Evolutionary conservation across 2,888 invertebrate species (phyloP).

Genomic region (Chalcis sispes): DNA sequence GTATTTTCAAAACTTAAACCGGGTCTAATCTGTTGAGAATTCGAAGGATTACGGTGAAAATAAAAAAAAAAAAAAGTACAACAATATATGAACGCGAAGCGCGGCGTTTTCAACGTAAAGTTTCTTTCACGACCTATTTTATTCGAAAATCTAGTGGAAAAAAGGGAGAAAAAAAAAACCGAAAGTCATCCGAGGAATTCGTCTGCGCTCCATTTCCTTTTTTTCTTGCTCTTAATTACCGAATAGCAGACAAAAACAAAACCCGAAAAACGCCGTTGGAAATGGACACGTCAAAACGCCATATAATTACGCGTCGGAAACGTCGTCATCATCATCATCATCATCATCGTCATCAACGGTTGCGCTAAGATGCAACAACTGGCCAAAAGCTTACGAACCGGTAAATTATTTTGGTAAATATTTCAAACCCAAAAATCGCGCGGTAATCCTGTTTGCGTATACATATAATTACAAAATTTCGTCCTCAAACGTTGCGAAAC

Average conservation of each 20-base stretch:
- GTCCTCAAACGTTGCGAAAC: no score
- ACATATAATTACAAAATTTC: no score
- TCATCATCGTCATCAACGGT: neutral
- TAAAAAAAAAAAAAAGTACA: slow-evolving; percentile 1
- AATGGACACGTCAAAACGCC: neutral
- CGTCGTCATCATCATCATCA: slow-evolving; percentile 2
- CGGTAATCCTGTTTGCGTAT: no score
- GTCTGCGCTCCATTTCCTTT: no score
- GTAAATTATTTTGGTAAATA: no score
- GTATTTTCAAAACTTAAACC: slow-evolving; percentile 20
- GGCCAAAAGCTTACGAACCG: no score
- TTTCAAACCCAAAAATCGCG: no score
- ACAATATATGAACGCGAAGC: no score
- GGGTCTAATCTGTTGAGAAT: slow-evolving; percentile 7
- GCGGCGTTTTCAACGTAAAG: slow-evolving; percentile 9
- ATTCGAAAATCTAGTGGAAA: slow-evolving; percentile 2
- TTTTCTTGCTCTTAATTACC: neutral
- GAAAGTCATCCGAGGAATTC: slow-evolving; percentile 27
- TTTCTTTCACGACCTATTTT: slow-evolving; percentile 24
- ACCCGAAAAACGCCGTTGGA: neutral
- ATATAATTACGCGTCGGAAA: neutral
- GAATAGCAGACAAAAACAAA: neutral
- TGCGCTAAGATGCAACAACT: no score
- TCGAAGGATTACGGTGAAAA: slow-evolving; percentile 32
- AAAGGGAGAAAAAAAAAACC: neutral